Evolutionary conservation across 2,113 vertebrate species (phyloP).

Genomic region (Xenopus laevis): DNA sequence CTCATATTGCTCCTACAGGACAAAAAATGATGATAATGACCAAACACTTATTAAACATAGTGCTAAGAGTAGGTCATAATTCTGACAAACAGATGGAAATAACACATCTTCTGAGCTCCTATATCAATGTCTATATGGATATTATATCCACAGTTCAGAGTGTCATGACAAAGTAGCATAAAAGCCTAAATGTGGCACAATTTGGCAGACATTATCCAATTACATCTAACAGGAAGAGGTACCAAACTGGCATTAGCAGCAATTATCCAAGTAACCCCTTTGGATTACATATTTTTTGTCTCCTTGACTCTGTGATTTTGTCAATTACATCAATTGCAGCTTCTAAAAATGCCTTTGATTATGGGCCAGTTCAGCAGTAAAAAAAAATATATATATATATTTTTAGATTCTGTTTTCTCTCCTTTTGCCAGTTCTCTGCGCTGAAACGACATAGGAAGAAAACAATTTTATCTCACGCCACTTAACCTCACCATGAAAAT

Average conservation of each 20-base stretch:
- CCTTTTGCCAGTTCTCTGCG: constrained; percentile 15
- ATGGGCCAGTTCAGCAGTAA: constrained; percentile 17
- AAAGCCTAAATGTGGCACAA: too few species aligned
- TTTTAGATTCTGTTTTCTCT: constrained; percentile 29
- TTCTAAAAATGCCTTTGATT: constrained; percentile 9
- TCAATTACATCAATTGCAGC: constrained; percentile 14
- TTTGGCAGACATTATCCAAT: too few species aligned
- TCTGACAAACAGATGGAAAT: too few species aligned
- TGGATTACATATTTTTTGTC: constrained; percentile 4
- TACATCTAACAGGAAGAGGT: neutral
- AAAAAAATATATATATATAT: neutral
- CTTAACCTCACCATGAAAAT: constrained; percentile 40
- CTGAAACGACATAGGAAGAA: constrained; percentile 8
- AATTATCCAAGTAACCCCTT: neutral
- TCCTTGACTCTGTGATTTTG: constrained; percentile 5
- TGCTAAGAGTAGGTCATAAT: too few species aligned
- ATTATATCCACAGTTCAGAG: too few species aligned
- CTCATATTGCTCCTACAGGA: too few species aligned
- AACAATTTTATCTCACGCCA: constrained; percentile 34
- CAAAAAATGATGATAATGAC: too few species aligned
- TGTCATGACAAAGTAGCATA: too few species aligned
- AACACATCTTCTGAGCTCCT: too few species aligned
- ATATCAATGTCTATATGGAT: too few species aligned
- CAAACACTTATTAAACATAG: too few species aligned
- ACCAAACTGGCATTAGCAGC: neutral